These are phyloP conservation scores for Salvelinus alpinus DNA, from an alignment of 2,113 vertebrate species.

Conservation along the genomic window DNA sequence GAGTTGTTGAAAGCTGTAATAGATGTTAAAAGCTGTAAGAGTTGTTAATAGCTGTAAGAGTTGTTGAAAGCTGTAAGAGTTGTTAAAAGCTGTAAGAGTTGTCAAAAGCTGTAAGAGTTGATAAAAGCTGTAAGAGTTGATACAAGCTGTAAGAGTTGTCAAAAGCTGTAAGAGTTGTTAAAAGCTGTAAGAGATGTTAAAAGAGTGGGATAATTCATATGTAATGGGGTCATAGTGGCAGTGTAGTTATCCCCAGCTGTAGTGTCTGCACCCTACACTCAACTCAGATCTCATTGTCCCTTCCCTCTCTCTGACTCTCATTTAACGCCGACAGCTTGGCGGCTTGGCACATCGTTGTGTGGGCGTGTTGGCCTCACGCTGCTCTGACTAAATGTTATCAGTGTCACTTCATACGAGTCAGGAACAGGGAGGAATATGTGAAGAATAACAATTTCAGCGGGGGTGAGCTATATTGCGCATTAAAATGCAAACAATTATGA, in stretches of 20 bases:
- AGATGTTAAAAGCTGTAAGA: no score
- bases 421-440: not conserved
- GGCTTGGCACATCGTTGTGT: not conserved
- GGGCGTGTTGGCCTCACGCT: constrained; percentile 1
- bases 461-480: not conserved
- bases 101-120: no score
- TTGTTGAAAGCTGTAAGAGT: no score
- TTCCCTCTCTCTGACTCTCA: not conserved
- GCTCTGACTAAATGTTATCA: constrained; percentile 10
- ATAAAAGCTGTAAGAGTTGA: no score
- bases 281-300: not conserved
- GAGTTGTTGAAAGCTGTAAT: no score
- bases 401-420: not conserved
- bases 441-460: not conserved
- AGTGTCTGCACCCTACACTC: not conserved
- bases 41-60: no score
- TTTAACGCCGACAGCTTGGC: not conserved
- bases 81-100: no score
- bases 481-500: not conserved
- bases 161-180: no score
- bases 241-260: not conserved
- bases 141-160: no score
- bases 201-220: no score
- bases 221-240: not conserved
- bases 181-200: no score